Evolutionary conservation across 2,888 invertebrate genomes (phyloP).

Genomic region (Leptogaster cylindrica): DNA sequence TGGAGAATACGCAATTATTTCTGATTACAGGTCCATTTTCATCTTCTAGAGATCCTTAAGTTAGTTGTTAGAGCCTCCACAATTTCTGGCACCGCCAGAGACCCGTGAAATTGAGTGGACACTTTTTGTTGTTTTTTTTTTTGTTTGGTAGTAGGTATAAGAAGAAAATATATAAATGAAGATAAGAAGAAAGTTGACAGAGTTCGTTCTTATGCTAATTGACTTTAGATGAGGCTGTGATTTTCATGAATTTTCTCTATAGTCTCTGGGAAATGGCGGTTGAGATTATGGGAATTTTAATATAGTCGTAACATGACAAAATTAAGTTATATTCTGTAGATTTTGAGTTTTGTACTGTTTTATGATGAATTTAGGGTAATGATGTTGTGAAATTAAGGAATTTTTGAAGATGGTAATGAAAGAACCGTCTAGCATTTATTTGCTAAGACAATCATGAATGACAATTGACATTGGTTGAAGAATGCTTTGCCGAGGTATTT

Average conservation of each 20-base stretch:
- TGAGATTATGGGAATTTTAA: slow-evolving; percentile 5
- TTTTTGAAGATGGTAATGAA: too few species aligned
- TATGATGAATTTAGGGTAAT: too few species aligned
- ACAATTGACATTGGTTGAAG: too few species aligned
- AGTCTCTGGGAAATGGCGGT: slow-evolving; percentile 7
- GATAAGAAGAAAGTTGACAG: slow-evolving; percentile 2
- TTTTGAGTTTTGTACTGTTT: too few species aligned
- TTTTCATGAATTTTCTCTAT: slow-evolving; percentile 26
- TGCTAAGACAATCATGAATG: too few species aligned
- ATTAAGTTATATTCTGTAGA: slow-evolving; percentile 3
- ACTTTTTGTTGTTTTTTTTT: not conserved
- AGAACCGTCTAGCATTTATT: too few species aligned
- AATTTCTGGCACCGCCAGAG: not conserved
- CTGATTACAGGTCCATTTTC: slow-evolving; percentile 36
- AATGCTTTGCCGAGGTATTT: too few species aligned
- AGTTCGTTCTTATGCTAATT: slow-evolving; percentile 36
- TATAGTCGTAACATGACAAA: slow-evolving; percentile 16
- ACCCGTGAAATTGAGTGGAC: slow-evolving; percentile 31
- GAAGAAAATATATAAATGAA: not conserved
- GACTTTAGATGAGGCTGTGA: slow-evolving; percentile 39
- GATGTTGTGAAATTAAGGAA: too few species aligned
- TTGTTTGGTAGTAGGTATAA: too few species aligned
- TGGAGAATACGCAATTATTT: slow-evolving; percentile 39
- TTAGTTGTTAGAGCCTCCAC: not conserved
- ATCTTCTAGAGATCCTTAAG: slow-evolving; percentile 24